Conservation (phyloP, 2,113 vertebrate species). For the Elephas maximus region DNA sequence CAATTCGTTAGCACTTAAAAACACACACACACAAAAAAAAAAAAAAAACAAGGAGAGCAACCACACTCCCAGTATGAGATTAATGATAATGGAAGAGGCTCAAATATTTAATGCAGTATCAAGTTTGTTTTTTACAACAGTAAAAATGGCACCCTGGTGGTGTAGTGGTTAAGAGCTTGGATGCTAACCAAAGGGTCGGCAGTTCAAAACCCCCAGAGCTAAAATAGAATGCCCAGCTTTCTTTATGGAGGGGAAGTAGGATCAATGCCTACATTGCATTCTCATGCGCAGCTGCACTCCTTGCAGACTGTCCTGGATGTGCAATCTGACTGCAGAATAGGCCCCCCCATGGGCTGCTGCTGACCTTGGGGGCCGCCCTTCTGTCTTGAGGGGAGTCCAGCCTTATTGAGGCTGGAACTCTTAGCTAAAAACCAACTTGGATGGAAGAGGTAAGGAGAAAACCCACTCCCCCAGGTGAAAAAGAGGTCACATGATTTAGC, state of each 20-base stretch:
- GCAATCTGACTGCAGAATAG: conserved; percentile 23
- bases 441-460: conserved; percentile 68
- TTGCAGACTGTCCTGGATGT: not conserved
- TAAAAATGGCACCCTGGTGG: not conserved
- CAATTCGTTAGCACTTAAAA: conserved; percentile 53
- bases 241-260: conserved; percentile 15
- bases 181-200: no score
- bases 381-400: not conserved
- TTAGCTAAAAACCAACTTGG: conserved; percentile 38
- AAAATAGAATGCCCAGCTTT: conserved; percentile 1
- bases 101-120: conserved; percentile 45
- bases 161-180: no score
- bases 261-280: not conserved
- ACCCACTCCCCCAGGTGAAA: conserved; percentile 21
- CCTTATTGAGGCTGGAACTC: conserved; percentile 20
- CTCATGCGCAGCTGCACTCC: not conserved
- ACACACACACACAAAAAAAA: no score
- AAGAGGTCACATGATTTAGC: conserved; percentile 44
- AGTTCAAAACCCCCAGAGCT: no score
- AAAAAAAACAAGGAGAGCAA: conserved; percentile 38
- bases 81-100: conserved; percentile 24
- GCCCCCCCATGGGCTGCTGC: not conserved
- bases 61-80: not conserved
- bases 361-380: conserved; percentile 34
- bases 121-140: conserved; percentile 17